Conservation (phyloP, 2,797 vertebrate species). For the Dromococcyx pavoninus region DNA sequence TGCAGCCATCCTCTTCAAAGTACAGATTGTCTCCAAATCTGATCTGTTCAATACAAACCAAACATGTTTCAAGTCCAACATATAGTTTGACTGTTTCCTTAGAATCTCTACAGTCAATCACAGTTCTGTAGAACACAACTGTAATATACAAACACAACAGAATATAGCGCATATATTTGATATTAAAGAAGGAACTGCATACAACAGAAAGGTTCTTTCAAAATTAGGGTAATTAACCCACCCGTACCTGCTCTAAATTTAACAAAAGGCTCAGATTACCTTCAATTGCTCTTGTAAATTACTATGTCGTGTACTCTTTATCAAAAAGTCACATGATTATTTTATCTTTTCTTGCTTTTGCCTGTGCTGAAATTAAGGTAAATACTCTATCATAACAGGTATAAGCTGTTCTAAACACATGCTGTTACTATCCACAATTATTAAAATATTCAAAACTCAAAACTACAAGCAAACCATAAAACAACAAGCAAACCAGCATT, state of each 20-base stretch:
- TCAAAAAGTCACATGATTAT: background rate
- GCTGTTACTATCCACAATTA: background rate
- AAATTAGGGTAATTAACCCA: background rate
- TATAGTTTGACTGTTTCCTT: background rate
- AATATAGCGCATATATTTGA: background rate
- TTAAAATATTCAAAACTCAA: background rate
- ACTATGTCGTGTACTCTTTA: background rate
- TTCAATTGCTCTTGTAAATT: background rate
- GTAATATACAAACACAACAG: background rate
- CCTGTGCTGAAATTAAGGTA: background rate
- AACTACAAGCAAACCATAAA: background rate
- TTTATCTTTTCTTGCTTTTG: background rate
- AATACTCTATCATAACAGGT: background rate
- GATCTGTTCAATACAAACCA: constrained; percentile 77
- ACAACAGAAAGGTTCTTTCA: background rate
- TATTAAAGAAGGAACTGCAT: background rate
- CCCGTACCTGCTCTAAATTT: background rate
- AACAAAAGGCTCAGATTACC: background rate
- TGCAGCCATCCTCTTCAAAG: constrained; percentile 82
- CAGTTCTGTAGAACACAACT: background rate
- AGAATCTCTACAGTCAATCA: background rate
- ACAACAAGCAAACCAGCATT: background rate
- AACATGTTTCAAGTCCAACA: background rate
- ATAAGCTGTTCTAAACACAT: background rate
- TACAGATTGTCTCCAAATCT: constrained; percentile 83